Conservation (phyloP, 1,140 invertebrate species). For the Drosophila rhopaloa region DNA sequence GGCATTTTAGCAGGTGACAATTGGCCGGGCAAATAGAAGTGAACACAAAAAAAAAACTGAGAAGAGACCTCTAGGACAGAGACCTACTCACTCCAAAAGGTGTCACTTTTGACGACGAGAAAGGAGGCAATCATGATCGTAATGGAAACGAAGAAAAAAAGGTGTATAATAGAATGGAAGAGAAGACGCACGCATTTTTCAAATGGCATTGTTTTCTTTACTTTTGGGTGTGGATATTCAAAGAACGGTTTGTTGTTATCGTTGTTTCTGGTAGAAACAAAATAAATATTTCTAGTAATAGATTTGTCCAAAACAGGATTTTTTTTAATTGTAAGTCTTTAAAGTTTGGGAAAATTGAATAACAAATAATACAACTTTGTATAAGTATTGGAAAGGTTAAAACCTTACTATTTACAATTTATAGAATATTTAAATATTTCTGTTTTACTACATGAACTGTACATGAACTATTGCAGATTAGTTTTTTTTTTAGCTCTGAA, state of each 20-base stretch:
- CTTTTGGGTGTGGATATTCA: neutral
- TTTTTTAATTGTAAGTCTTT: too few species aligned
- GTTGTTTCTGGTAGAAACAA: neutral
- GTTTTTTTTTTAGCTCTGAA: too few species aligned
- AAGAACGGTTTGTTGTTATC: neutral
- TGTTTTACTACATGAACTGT: too few species aligned
- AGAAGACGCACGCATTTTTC: constrained; percentile 7
- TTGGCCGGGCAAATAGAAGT: constrained; percentile 30
- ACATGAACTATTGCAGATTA: too few species aligned
- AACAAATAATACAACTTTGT: too few species aligned
- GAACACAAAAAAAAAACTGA: neutral
- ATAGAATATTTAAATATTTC: too few species aligned
- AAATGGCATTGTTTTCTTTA: constrained; percentile 17
- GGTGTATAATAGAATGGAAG: constrained; percentile 7
- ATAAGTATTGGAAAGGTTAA: too few species aligned
- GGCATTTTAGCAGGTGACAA: constrained; percentile 31
- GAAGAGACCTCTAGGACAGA: constrained; percentile 25
- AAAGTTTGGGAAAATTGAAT: neutral
- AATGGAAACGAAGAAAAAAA: constrained; percentile 13
- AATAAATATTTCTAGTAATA: too few species aligned
- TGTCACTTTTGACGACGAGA: constrained; percentile 41
- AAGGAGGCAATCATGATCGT: constrained; percentile 32
- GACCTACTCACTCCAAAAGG: constrained; percentile 21
- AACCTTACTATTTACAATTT: too few species aligned
- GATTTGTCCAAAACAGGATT: neutral